Percentiles rank a stretch among this genome's conserved stretches.
Evolutionary conservation across 92 coral and sea anemone genomes (phyloP).

Genomic region (Meandrina meandrites): DNA sequence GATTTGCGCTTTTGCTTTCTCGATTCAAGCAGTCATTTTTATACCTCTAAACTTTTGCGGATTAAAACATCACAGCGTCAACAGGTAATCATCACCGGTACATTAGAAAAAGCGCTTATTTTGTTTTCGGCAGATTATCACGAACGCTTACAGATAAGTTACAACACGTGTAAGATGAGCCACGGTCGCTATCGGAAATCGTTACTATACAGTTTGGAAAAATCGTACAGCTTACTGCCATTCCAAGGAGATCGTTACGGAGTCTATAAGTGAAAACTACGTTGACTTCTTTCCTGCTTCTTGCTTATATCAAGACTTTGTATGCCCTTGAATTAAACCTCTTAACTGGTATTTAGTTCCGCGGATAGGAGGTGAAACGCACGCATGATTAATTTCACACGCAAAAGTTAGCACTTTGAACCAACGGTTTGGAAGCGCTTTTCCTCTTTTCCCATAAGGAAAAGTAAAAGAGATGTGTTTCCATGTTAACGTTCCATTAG

Average conservation of each 20-base stretch:
- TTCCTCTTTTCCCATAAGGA: background rate
- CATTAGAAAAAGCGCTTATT: background rate
- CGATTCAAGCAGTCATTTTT: no score
- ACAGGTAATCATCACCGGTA: no score
- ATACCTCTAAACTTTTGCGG: no score
- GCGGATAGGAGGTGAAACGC: background rate
- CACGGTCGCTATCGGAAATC: background rate
- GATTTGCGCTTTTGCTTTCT: no score
- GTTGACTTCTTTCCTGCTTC: background rate
- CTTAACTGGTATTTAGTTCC: background rate
- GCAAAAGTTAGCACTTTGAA: background rate
- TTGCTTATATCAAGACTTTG: background rate
- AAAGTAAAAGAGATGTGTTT: background rate
- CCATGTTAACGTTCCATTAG: background rate
- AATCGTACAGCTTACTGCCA: no score
- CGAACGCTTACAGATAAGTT: background rate
- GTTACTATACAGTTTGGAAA: background rate
- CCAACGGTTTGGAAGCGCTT: background rate
- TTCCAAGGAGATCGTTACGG: no score
- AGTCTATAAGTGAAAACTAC: no score
- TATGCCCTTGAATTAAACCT: background rate
- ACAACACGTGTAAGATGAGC: background rate
- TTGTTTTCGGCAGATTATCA: background rate
- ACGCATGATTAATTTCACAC: background rate
- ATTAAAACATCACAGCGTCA: no score